Evolutionary conservation across 2,113 vertebrate species (phyloP).

Genomic region (Stigmatopora nigra): DNA sequence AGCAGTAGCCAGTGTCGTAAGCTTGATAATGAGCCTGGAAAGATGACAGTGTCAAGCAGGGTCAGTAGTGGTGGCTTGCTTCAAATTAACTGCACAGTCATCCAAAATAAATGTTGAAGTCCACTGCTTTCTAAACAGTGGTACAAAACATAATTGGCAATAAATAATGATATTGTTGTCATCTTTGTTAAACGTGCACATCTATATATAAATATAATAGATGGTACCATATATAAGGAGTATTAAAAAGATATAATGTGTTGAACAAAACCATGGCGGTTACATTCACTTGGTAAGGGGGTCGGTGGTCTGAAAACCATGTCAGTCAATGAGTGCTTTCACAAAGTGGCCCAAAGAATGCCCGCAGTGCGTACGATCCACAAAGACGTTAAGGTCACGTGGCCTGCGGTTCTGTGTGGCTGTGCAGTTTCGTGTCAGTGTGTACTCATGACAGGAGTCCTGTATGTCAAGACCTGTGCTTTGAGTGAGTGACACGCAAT

Average conservation of each 20-base stretch:
- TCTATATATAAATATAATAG: too few relatives aligned
- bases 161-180: background rate
- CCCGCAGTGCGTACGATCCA: conserved; percentile 15
- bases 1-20: conserved; percentile 21
- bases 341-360: conserved; percentile 18
- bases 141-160: conserved; percentile 12
- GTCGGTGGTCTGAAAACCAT: background rate
- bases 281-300: background rate
- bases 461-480: conserved; percentile 35
- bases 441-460: conserved; percentile 29
- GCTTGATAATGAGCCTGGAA: conserved; percentile 42
- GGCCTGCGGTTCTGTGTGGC: background rate
- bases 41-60: conserved; percentile 43
- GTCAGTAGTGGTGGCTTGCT: conserved; percentile 44
- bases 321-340: conserved; percentile 25
- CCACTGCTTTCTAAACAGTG: background rate
- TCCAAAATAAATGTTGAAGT: background rate
- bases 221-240: too few relatives aligned
- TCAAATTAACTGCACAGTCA: background rate
- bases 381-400: conserved; percentile 18
- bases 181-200: background rate
- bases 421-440: conserved; percentile 25
- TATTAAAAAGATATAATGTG: too few relatives aligned
- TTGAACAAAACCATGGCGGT: too few relatives aligned
- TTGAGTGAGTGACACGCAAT: conserved; percentile 40